Conservation (phyloP, 2,113 vertebrate genomes). For the Varanus salvator region DNA sequence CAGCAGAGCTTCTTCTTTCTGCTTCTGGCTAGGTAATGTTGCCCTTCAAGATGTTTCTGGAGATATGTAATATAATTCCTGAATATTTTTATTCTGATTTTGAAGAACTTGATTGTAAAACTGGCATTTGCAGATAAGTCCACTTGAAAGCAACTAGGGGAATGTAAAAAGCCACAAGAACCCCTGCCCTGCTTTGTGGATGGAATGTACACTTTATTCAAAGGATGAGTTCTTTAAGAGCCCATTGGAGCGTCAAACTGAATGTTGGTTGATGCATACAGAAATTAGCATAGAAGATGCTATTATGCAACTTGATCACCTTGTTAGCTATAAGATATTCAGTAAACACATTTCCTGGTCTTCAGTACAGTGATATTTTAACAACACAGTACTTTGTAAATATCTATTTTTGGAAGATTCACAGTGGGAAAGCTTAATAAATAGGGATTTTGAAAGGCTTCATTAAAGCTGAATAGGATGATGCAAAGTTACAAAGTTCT, state of each 20-base stretch:
- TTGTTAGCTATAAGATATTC: neutral
- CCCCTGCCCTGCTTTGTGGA: neutral
- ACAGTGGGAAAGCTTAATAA: neutral
- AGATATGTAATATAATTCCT: slow-evolving; percentile 27
- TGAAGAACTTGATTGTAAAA: slow-evolving; percentile 40
- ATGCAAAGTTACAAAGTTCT: neutral
- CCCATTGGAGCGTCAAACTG: neutral
- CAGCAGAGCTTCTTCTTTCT: neutral
- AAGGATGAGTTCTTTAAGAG: neutral
- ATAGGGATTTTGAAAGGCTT: neutral
- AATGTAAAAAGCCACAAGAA: neutral
- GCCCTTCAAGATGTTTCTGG: slow-evolving; percentile 29
- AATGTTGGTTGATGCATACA: neutral
- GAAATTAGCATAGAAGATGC: slow-evolving; percentile 13
- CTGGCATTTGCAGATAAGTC: slow-evolving; percentile 16
- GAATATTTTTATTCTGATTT: slow-evolving; percentile 19
- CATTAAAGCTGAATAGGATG: neutral
- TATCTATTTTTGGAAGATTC: neutral
- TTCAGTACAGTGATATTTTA: neutral
- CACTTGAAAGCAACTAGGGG: slow-evolving; percentile 13
- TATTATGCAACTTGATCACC: neutral
- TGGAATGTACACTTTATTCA: neutral
- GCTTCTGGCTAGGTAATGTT: neutral
- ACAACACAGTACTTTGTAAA: neutral
- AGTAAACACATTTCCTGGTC: slow-evolving; percentile 4